phyloP scores from a whole-genome alignment of 2,113 vertebrate species.

The Grammomys dolichurus region DNA sequence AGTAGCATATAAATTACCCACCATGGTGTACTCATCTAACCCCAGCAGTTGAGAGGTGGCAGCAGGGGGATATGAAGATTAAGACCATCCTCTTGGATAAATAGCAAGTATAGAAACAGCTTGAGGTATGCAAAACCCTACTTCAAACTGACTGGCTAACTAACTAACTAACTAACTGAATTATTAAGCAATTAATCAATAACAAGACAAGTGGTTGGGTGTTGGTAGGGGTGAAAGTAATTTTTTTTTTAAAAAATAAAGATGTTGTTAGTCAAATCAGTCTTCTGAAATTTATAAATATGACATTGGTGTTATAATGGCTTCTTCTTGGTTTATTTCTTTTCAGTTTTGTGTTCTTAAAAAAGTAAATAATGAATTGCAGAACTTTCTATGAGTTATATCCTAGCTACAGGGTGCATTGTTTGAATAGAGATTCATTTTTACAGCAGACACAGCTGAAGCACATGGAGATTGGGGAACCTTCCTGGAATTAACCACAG shows the following conservation, averaged over 20 bases:
- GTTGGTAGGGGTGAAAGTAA: neutral
- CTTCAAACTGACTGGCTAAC: neutral
- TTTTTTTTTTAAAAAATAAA: slow-evolving; percentile 9
- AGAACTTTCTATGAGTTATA: neutral
- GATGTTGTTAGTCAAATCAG: slow-evolving; percentile 33
- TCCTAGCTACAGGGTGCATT: slow-evolving; percentile 3
- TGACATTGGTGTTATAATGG: slow-evolving; percentile 37
- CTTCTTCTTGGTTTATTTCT: slow-evolving; percentile 32
- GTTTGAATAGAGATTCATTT: slow-evolving; percentile 39
- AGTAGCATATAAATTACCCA: neutral
- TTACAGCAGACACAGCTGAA: slow-evolving; percentile 6
- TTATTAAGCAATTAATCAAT: neutral
- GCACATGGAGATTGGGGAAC: neutral
- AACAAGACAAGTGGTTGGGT: neutral
- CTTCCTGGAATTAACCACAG: neutral
- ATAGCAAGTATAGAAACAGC: neutral
- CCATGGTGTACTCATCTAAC: too few species aligned
- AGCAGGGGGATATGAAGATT: neutral
- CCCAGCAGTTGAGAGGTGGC: neutral
- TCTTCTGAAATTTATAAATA: slow-evolving; percentile 61
- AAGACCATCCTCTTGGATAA: neutral
- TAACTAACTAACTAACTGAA: neutral
- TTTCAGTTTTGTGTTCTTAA: slow-evolving; percentile 34
- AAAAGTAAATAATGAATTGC: slow-evolving; percentile 24
- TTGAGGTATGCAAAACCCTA: neutral